Percentiles rank a stretch among this genome's conserved stretches.
These are phyloP conservation scores for Carcharodon carcharias DNA, from an alignment of 2,797 vertebrate genomes.

Conservation along the genomic window DNA sequence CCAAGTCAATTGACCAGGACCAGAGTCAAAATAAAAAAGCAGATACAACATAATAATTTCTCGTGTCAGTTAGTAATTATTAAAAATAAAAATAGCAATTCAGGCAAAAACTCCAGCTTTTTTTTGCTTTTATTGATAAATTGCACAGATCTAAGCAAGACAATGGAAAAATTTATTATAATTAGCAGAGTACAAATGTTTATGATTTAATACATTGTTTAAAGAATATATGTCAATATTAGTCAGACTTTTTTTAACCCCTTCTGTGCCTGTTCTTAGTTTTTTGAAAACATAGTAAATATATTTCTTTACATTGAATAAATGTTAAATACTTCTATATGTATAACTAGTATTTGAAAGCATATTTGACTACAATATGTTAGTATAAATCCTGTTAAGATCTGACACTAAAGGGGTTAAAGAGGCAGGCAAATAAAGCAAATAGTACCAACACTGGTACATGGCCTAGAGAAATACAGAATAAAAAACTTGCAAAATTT, in stretches of 20 bases:
- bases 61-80: not conserved
- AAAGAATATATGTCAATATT: conserved; percentile 18
- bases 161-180: conserved; percentile 67
- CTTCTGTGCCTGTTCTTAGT: conserved; percentile 20
- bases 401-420: not conserved
- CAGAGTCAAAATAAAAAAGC: not conserved
- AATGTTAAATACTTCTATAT: conserved; percentile 29
- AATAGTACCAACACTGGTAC: not conserved
- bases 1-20: not conserved
- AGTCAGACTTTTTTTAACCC: conserved; percentile 25
- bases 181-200: conserved; percentile 42
- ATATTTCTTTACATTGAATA: conserved; percentile 28
- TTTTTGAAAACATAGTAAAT: conserved; percentile 18
- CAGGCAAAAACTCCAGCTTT: conserved; percentile 40
- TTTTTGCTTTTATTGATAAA: conserved; percentile 78
- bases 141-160: conserved; percentile 72
- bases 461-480: conserved; percentile 42
- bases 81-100: conserved; percentile 40
- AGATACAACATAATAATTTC: not conserved
- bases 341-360: conserved; percentile 24
- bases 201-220: conserved; percentile 20
- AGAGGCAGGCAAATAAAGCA: conserved; percentile 5
- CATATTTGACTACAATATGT: not conserved
- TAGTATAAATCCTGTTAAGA: not conserved
- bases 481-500: conserved; percentile 45